phyloP scores from a whole-genome alignment of 2,888 invertebrate species.

The Oligia fasciuncula region DNA sequence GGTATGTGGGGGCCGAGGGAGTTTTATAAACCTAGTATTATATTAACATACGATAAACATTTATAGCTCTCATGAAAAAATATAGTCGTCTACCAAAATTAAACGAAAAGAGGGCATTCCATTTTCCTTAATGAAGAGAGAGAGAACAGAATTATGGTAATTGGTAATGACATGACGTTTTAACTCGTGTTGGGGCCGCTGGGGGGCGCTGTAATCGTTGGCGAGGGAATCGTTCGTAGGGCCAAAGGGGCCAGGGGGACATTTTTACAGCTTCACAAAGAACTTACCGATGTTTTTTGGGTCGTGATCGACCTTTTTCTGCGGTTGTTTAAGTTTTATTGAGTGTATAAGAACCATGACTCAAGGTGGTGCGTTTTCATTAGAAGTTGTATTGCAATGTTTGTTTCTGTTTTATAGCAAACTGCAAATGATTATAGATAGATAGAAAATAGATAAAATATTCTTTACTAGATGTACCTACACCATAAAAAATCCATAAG shows the following conservation, averaged over 20 bases:
- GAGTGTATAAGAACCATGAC: constrained; percentile 1
- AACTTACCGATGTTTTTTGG: constrained; percentile 34
- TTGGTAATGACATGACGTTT: constrained; percentile 62
- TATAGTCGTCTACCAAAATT: constrained; percentile 26
- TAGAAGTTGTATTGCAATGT: constrained; percentile 4
- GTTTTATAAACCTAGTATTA: background rate
- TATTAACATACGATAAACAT: constrained; percentile 40
- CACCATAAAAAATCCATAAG: too few species aligned
- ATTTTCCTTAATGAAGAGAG: constrained; percentile 70
- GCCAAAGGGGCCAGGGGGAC: constrained; percentile 6
- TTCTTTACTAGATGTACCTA: too few species aligned
- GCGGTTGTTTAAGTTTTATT: constrained; percentile 39
- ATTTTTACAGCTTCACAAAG: constrained; percentile 42
- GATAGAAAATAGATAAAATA: too few species aligned
- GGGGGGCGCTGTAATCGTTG: constrained; percentile 32
- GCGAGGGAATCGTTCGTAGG: constrained; percentile 31
- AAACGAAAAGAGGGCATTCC: constrained; percentile 53
- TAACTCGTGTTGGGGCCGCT: constrained; percentile 52
- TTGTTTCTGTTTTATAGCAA: background rate
- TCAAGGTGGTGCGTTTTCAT: constrained; percentile 4
- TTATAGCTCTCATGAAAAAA: constrained; percentile 30
- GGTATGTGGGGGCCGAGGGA: background rate
- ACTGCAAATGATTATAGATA: background rate
- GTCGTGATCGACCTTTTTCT: constrained; percentile 41
- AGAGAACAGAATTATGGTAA: constrained; percentile 60